Conservation (phyloP, 2,888 invertebrate species). For the Dione juno region DNA sequence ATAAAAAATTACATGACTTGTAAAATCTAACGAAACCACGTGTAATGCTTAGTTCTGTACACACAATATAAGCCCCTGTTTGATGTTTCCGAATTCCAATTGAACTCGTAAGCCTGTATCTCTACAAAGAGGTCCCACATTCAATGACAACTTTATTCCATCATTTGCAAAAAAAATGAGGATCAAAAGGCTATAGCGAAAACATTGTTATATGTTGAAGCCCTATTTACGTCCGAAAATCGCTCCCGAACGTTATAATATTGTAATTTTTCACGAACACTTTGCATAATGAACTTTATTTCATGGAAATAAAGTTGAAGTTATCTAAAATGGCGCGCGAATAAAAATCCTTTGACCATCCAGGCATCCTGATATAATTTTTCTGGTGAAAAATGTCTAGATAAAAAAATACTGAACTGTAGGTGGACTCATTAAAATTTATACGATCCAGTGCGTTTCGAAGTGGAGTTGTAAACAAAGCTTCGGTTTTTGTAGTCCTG, state of each 20-base stretch:
- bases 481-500: constrained; percentile 37
- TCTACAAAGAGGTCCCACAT: constrained; percentile 26
- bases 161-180: constrained; percentile 36
- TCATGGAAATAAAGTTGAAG: neutral
- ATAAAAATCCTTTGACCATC: constrained; percentile 30
- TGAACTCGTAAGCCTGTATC: constrained; percentile 29
- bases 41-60: neutral
- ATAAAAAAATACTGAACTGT: constrained; percentile 51
- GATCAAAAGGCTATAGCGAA: constrained; percentile 37
- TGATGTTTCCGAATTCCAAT: constrained; percentile 34
- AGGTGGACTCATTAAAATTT: constrained; percentile 74
- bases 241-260: constrained; percentile 29
- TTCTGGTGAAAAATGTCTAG: constrained; percentile 48
- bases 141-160: constrained; percentile 34
- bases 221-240: constrained; percentile 32
- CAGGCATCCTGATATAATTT: constrained; percentile 36
- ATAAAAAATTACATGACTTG: too few relatives aligned
- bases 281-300: neutral
- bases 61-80: constrained; percentile 21
- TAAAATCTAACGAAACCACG: neutral
- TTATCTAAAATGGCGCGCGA: neutral
- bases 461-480: constrained; percentile 61
- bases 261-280: constrained; percentile 9
- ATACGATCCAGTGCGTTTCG: constrained; percentile 63
- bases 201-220: constrained; percentile 43